Percentiles rank a stretch among this genome's conserved stretches.
These are phyloP conservation scores for Sycophila sp. DNA, from an alignment of 1,140 invertebrate species.

Conservation along the genomic window DNA sequence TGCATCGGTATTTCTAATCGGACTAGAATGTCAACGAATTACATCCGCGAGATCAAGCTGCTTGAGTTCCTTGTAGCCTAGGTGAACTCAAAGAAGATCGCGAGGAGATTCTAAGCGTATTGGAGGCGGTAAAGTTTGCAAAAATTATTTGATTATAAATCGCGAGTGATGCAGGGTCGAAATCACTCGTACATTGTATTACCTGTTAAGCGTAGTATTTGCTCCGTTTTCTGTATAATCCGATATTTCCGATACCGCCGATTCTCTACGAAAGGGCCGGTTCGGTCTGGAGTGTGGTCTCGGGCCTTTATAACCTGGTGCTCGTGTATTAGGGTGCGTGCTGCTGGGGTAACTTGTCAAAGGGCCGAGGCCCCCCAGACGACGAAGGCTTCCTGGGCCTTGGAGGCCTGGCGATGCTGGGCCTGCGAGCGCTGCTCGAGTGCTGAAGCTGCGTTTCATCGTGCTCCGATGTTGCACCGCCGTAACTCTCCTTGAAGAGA, in stretches of 20 bases:
- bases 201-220: slow-evolving; percentile 44
- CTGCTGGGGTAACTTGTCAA: slow-evolving; percentile 62
- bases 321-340: slow-evolving; percentile 63
- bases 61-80: too few species aligned
- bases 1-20: too few species aligned
- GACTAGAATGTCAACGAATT: too few species aligned
- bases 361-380: slow-evolving; percentile 46
- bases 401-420: slow-evolving; percentile 38
- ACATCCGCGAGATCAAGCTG: too few species aligned
- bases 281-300: slow-evolving; percentile 53
- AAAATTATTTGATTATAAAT: too few species aligned
- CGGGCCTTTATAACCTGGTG: slow-evolving; percentile 60
- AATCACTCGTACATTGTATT: too few species aligned
- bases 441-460: slow-evolving; percentile 36
- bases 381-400: slow-evolving; percentile 54
- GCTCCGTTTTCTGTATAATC: slow-evolving; percentile 42
- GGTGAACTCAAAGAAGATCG: too few species aligned
- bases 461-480: neutral
- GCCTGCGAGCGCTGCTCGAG: slow-evolving; percentile 44
- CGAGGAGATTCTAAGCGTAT: too few species aligned
- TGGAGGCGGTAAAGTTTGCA: too few species aligned
- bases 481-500: slow-evolving; percentile 29
- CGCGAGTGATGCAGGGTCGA: too few species aligned
- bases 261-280: slow-evolving; percentile 60
- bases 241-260: slow-evolving; percentile 47